Evolutionary conservation across 2,113 vertebrate species (phyloP).

Genomic region (Micronycteris hirsuta): DNA sequence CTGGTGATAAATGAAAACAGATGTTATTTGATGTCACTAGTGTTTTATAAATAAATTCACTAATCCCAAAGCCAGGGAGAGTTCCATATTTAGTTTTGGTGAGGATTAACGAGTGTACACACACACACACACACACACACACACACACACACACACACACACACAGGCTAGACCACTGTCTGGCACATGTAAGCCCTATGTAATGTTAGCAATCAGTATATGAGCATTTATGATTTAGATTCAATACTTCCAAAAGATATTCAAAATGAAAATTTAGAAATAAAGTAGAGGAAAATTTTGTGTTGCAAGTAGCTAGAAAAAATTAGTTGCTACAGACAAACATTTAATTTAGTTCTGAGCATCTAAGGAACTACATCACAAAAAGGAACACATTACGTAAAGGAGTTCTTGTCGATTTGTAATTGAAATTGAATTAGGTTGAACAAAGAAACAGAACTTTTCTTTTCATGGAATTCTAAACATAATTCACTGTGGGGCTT

Average conservation of each 20-base stretch:
- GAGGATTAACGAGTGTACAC: neutral
- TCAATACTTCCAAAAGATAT: neutral
- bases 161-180: neutral
- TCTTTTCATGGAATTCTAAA: neutral
- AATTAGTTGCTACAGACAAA: neutral
- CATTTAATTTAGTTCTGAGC: neutral
- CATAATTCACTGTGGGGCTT: neutral
- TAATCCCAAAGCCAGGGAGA: neutral
- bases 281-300: neutral
- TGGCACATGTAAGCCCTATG: neutral
- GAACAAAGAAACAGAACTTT: neutral
- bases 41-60: slow-evolving; percentile 41
- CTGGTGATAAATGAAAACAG: slow-evolving; percentile 15
- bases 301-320: neutral
- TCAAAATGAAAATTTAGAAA: neutral
- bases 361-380: neutral
- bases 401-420: neutral
- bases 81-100: neutral
- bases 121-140: neutral
- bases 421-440: neutral
- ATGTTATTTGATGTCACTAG: neutral
- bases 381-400: neutral
- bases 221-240: neutral
- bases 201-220: neutral
- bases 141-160: no score